phyloP scores from a whole-genome alignment of 1,140 invertebrate species.

The Ostrea edulis region DNA sequence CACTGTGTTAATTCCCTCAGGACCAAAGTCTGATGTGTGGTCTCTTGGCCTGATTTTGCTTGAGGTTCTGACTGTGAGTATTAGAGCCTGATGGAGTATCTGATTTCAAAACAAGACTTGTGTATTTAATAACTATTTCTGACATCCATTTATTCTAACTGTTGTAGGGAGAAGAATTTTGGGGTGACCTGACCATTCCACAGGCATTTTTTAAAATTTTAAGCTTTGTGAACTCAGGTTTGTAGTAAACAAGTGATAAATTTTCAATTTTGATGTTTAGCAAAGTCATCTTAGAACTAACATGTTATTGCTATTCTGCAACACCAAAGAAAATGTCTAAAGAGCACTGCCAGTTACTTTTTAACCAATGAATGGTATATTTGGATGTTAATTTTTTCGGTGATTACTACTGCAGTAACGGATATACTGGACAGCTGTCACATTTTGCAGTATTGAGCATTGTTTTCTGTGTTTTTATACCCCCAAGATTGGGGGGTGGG shows the following conservation, averaged over 20 bases:
- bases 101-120: not conserved
- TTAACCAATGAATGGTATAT: no score
- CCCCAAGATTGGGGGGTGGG: no score
- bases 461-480: no score
- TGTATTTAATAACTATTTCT: not conserved
- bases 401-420: no score
- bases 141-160: not conserved
- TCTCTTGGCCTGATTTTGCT: conserved; percentile 92
- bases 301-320: no score
- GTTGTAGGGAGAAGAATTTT: conserved; percentile 69
- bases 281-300: no score
- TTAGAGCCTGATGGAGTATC: not conserved
- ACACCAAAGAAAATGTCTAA: no score
- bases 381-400: no score
- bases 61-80: conserved; percentile 85
- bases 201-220: conserved; percentile 66
- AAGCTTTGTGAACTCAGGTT: conserved; percentile 66
- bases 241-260: not conserved
- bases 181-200: conserved; percentile 60
- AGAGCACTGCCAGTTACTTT: no score
- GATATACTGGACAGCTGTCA: no score
- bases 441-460: no score
- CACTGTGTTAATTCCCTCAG: conserved; percentile 61
- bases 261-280: no score
- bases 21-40: conserved; percentile 92